Conservation (phyloP, 1,140 invertebrate species). For the Leguminivora glycinivorella region DNA sequence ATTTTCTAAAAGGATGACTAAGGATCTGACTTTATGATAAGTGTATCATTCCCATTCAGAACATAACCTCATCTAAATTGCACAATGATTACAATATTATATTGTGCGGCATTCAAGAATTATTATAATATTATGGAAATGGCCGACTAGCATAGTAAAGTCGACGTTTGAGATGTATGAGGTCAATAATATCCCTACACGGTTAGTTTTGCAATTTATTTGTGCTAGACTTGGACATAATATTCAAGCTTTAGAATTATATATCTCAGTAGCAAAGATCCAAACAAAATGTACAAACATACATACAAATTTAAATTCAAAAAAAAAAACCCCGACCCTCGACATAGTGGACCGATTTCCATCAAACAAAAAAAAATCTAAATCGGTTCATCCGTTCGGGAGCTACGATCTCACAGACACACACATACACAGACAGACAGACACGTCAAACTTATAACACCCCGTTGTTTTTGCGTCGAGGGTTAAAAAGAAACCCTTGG, state of each 20-base stretch:
- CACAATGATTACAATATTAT: slow-evolving; percentile 11
- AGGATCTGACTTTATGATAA: too few species aligned
- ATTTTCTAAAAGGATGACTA: too few species aligned
- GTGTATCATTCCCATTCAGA: background rate
- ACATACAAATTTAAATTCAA: background rate
- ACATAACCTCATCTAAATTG: background rate
- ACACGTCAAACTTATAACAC: too few species aligned
- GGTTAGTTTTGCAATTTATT: slow-evolving; percentile 4
- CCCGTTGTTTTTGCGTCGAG: too few species aligned
- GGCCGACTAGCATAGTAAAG: background rate
- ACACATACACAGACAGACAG: too few species aligned
- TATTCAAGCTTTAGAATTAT: background rate
- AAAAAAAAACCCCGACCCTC: too few species aligned
- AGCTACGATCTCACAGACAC: too few species aligned
- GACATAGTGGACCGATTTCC: too few species aligned
- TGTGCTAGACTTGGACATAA: background rate
- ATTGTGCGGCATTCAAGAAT: background rate
- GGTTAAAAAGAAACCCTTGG: too few species aligned
- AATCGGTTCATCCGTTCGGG: too few species aligned
- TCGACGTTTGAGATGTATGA: slow-evolving; percentile 11
- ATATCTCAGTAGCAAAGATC: too few species aligned
- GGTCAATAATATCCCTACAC: slow-evolving; percentile 1
- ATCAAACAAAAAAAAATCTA: too few species aligned
- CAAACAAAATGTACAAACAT: background rate
- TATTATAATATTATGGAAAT: slow-evolving; percentile 16